These are phyloP conservation scores for Caranx ignobilis DNA, from an alignment of 2,113 vertebrate species.

Conservation along the genomic window DNA sequence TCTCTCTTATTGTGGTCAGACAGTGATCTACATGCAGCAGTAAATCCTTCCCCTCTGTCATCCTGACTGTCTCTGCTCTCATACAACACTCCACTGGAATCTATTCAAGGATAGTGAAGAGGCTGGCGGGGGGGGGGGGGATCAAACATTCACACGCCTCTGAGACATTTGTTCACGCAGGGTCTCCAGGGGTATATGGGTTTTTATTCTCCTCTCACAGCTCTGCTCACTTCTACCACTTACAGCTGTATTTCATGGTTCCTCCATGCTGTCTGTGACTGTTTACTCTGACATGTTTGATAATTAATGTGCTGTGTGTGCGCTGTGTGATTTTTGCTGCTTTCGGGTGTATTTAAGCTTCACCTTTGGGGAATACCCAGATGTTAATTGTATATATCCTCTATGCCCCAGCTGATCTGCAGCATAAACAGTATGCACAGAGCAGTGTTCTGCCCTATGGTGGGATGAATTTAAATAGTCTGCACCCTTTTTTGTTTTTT, in stretches of 20 bases:
- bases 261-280: background rate
- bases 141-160: slow-evolving; percentile 47
- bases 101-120: slow-evolving; percentile 23
- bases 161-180: slow-evolving; percentile 4
- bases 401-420: slow-evolving; percentile 1
- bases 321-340: slow-evolving; percentile 2
- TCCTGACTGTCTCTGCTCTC: slow-evolving; percentile 13
- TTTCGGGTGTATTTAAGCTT: slow-evolving; percentile 38
- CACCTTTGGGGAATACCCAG: slow-evolving; percentile 46
- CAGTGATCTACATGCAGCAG: background rate
- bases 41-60: slow-evolving; percentile 10
- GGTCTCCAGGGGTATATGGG: slow-evolving; percentile 3
- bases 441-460: background rate
- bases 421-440: background rate
- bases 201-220: slow-evolving; percentile 36
- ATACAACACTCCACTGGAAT: slow-evolving; percentile 22
- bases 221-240: slow-evolving; percentile 2
- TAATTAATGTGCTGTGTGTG: slow-evolving; percentile 17
- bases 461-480: background rate
- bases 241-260: slow-evolving; percentile 6
- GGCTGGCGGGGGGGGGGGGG: background rate
- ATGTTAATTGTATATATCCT: slow-evolving; percentile 34
- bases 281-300: slow-evolving; percentile 36
- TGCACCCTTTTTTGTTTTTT: background rate
- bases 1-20: slow-evolving; percentile 17